Base-by-base conservation (phyloP, 2,113 vertebrate genomes). In the Corapipo altera region DNA sequence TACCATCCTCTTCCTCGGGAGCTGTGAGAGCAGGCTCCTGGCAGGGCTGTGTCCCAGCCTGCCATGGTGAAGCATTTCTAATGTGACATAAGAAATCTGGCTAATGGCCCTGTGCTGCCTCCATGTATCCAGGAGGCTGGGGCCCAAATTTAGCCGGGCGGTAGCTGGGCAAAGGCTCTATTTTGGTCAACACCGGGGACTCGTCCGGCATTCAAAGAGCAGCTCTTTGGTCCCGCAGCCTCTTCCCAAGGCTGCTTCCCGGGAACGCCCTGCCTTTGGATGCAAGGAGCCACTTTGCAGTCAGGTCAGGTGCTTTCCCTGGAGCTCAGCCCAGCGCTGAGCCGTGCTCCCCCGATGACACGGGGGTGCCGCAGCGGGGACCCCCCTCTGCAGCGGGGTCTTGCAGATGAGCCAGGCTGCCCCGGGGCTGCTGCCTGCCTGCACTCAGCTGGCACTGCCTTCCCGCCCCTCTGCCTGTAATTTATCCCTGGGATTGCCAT, bases 151-250 rank as follows among this genome's bases (percentile, higher is more conserved):
- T 32, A 86, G 35, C 81, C 3, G 12, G 15, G 37, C 13, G 0
- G 81, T 28, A 71, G 24, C 65, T 33, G 73, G 72, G 62, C 17
- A 67, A 43, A n/a, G 3, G 3, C 1, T n/a, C 57, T 35, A 5
- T 64, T 96, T 86, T 8, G 18, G 59, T 65, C 57, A 1, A 24
- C 0, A 3, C 15, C 0, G 4, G 76, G 67, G 15, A 39, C 32
- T 51, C 6, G 0, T 30, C 30, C 4, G 1, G 64, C 0, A 0
- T 3, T 24, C 66, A 0, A 3, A 37, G 59, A 35, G 59, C 39
- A 91, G 23, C 1, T 2, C 57, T 35, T 21, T 0, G 9, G 1
- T 59, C 59, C 55, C 2, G 0, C 52, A 21, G 22, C 26, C 2
- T 0, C 43, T 86, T 86, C 46, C 77, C 13, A 2, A 28, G 28